phyloP scores from a whole-genome alignment of 2,888 invertebrate species.

The Opisthograptis luteolata region DNA sequence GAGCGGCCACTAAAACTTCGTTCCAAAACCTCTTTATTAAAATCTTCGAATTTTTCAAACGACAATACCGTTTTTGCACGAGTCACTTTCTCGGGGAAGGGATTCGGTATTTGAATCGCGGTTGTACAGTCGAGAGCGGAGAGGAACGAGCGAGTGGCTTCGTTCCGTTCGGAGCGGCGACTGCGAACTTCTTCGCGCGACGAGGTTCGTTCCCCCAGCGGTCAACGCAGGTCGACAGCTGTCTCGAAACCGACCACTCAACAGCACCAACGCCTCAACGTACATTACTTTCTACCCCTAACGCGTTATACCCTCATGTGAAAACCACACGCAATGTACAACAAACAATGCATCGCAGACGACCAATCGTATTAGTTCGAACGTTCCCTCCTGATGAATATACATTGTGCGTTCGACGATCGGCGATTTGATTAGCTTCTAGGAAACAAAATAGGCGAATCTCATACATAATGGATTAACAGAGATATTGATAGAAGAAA shows the following conservation, averaged over 20 bases:
- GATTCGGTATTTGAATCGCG: slow-evolving; percentile 43
- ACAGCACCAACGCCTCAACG: slow-evolving; percentile 18
- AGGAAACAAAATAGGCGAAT: slow-evolving; percentile 27
- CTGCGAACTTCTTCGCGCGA: slow-evolving; percentile 53
- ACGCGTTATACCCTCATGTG: neutral
- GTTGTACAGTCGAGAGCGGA: slow-evolving; percentile 44
- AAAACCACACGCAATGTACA: slow-evolving; percentile 21
- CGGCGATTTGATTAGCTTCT: slow-evolving; percentile 32
- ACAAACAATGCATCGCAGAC: neutral
- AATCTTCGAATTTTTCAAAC: slow-evolving; percentile 56
- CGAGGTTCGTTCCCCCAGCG: slow-evolving; percentile 68
- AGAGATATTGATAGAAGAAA: no score
- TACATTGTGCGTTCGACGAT: slow-evolving; percentile 29
- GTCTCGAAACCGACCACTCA: slow-evolving; percentile 28
- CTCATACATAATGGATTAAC: slow-evolving; percentile 26
- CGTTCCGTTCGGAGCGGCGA: slow-evolving; percentile 69
- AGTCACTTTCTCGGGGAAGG: slow-evolving; percentile 60
- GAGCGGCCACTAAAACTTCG: slow-evolving; percentile 37
- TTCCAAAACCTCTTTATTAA: slow-evolving; percentile 49
- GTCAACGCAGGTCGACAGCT: slow-evolving; percentile 55
- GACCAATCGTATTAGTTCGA: neutral
- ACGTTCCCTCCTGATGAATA: slow-evolving; percentile 16
- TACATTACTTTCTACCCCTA: slow-evolving; percentile 36
- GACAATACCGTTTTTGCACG: slow-evolving; percentile 62
- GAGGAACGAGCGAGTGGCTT: slow-evolving; percentile 58